Base-by-base conservation (phyloP, 2,888 invertebrate species). In the Ferdinandea cuprea region DNA sequence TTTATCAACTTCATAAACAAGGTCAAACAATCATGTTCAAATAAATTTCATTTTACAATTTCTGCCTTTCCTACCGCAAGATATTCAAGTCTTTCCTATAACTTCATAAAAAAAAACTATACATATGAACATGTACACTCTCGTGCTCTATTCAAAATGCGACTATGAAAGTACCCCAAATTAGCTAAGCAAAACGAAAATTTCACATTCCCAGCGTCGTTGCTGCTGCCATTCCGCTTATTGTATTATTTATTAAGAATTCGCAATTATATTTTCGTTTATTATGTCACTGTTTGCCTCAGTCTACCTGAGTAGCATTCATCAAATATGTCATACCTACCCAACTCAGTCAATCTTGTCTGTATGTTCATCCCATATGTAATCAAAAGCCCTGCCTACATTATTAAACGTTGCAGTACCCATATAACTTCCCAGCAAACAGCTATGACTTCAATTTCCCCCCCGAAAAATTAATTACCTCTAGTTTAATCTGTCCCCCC, bases 201-300 rank as follows among this genome's bases (percentile, higher is more conserved):
- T 35, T 44, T 73, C 61, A 73, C 71, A 48, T 48, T 50, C 21
- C 15, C 13, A 25, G n/a, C 9, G 8, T 25, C 28, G 8, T 28
- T 15, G 19, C 37, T 21, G 19, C 21, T 32, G 30, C 25, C 37
- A 37, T 30, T 63, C 42, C 13, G 9, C 15, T 44, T 42, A n/a
- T n/a, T n/a, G n/a, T 56, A 40, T 40, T 58, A 59, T 52, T 46
- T 58, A 52, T 69, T 56, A 56, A 80, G 74, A 80, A 74, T 69
- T 69, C 56, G 37, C 58, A 74, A 76, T 71, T 81, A 72, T 81
- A 72, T 71, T 61, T 66, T 52, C 50, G 61, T 66, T 66, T 48
- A 40, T 81, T 81, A 65, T 81, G 81, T 81, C 81, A 81, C 76
- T 72, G 71, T 59, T 66, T 65, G 54, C 25, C 52, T 42, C 6